A percentile compares a stretch with the other conserved stretches of the same genome.
Conservation (phyloP, 2,113 vertebrate genomes). For the Cnemophilus loriae region DNA sequence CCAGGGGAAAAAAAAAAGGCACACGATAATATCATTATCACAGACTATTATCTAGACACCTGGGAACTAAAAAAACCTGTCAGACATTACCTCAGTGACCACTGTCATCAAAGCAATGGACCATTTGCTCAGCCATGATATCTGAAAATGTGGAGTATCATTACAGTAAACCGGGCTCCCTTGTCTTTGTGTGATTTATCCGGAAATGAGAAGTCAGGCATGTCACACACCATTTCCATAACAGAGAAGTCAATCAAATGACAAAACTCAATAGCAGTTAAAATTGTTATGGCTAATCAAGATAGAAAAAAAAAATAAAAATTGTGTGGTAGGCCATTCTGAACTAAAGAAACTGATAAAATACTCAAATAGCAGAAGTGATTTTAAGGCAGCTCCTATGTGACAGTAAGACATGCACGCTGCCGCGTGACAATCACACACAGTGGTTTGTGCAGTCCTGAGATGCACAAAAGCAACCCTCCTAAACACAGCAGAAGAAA, state of each 20-base stretch:
- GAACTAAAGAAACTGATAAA: neutral
- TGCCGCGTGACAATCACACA: neutral
- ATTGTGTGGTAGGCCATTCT: neutral
- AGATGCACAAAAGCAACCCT: neutral
- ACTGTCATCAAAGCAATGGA: conserved; percentile 11
- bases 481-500: neutral
- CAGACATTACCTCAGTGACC: conserved; percentile 24
- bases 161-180: neutral
- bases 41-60: neutral
- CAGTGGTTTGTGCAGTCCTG: rapidly evolving
- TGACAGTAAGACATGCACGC: neutral
- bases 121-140: neutral
- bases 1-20: neutral
- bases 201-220: neutral
- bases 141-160: neutral
- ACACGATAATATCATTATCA: neutral
- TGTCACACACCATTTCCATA: neutral
- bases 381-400: neutral
- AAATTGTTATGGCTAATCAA: neutral
- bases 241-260: neutral
- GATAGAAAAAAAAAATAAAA: neutral
- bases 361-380: neutral
- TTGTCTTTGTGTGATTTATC: neutral
- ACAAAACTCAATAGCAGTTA: neutral
- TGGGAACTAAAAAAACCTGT: neutral